Base-by-base conservation (phyloP, 2,113 vertebrate genomes). In the Uria lomvia region DNA sequence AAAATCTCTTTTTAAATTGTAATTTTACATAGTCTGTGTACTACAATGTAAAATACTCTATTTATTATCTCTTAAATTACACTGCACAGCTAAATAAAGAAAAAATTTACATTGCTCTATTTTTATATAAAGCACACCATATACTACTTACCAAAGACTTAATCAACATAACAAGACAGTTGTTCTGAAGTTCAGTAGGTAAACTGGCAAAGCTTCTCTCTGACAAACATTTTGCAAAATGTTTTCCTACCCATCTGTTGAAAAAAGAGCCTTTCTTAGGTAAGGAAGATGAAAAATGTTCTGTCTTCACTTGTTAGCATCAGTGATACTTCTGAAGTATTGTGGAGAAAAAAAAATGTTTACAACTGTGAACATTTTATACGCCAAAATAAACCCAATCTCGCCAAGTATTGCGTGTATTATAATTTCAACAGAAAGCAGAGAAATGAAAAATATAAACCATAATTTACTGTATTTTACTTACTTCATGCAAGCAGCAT, bases 171-270 rank as follows among this genome's bases (percentile, higher is more conserved):
- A 92, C 90, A 73, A 99, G 97, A 96, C 99, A 99, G 78, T 96
- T 98, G 96, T 98, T 98, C 80, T 99, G 99, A 91, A 99, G 98
- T 77, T 99, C 99, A 53, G 96, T 76, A 80, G 99, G 97, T 96
- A 99, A 96, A 94, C 97, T 98, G 92, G 99, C 98, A 97, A 99
- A 99, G 95, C 98, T 99, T 96, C 98, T 99, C 75, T 99, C 99
- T 80, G 98, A 99, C 98, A 99, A 99, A 92, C 98, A 99, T 93
- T 98, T 99, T 97, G 98, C 98, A 97, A 98, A 99, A 98, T 99
- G 98, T 87, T 99, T 99, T 96, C 98, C 98, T 85, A 99, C 97
- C 98, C 99, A 99, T 91, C 99, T 99, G 96, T 97, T 96, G 85
- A 95, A 95, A 96, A 95, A 96, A 96, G 20, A 95, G 45, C 36